Evolutionary conservation across 1,140 invertebrate species (phyloP), one percentile per base, ranked within the genome.

Genomic region (Capitella teleta): DNA sequence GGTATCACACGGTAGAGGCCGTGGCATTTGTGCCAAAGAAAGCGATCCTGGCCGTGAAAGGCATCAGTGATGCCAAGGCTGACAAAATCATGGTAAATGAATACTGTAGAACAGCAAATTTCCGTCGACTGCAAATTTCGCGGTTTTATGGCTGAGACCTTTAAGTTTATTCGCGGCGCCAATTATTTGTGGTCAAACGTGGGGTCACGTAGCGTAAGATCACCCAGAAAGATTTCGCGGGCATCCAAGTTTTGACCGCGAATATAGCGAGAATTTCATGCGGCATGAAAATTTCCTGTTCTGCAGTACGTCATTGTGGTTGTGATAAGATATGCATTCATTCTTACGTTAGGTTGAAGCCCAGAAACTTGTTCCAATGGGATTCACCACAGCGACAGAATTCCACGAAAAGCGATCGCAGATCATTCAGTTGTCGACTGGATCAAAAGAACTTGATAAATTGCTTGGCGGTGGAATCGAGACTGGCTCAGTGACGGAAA

Each of bases 401-500:
- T 88, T 96, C 66, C 88, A 96, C 70, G 82, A 88, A 60, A 95
- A 90, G 68, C 79, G 96, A 52, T 82, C 70, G 44, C 71, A 74
- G 55, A 74, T 74, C 24, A 74, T 74, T 30, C 70, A 75, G 61
- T 68, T 95, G 10, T 89, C 88, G 16, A 94, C 90, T 16, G 91
- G 92, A 1, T 97, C 92, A 1, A 87, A 86, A 54, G 93, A 97
- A 70, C 47, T 60, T 16, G 58, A 60, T 40, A 60, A 57, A 43
- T 30, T 59, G 4, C 23, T 55, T 42, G 47, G 26, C 28, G 94
- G 95, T 48, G 95, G 95, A 6, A 88, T 99, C 61, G 95, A 99
- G 73, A 98, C 95, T 12, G 94, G 95, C 0, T 93, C 91, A 1
- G 97, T 99, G n/a, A 99, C 95, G 2, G 96, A 99, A 76, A 83